These are phyloP conservation scores for Rhaphigaster nebulosa DNA, from an alignment of 2,888 invertebrate species.

Conservation along the genomic window DNA sequence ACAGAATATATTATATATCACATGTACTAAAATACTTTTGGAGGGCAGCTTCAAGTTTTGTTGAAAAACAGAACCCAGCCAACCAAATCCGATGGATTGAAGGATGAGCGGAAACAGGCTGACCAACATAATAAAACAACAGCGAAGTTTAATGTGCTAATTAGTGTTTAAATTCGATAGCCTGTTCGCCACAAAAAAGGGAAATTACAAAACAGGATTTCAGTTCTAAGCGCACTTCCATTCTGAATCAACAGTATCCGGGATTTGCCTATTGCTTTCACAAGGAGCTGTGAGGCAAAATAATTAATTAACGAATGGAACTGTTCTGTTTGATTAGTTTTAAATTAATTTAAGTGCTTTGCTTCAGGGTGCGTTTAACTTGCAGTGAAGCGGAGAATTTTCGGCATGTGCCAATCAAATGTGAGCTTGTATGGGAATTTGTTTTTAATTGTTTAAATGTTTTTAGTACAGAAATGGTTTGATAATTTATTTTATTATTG, in stretches of 20 bases:
- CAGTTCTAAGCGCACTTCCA: slow-evolving; percentile 46
- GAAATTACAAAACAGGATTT: slow-evolving; percentile 50
- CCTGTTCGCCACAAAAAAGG: slow-evolving; percentile 11
- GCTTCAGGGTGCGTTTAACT: not conserved
- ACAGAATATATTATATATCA: no score
- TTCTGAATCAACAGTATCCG: not conserved
- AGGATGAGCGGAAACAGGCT: not conserved
- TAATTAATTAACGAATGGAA: slow-evolving; percentile 18
- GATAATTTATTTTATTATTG: no score
- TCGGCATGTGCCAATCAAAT: not conserved
- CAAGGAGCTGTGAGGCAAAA: not conserved
- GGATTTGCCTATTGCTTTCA: slow-evolving; percentile 1
- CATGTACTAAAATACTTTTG: not conserved
- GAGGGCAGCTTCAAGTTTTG: not conserved
- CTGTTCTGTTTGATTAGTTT: slow-evolving; percentile 5
- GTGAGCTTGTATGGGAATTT: not conserved
- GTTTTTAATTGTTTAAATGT: not conserved
- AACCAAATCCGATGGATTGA: not conserved
- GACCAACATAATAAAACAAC: slow-evolving; percentile 27
- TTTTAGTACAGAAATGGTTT: no score
- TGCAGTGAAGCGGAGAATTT: not conserved
- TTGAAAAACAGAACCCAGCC: not conserved
- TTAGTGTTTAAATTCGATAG: not conserved
- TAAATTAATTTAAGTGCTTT: not conserved
- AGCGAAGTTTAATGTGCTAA: not conserved